Evolutionary conservation across 2,113 vertebrate genomes (phyloP), one percentile per base, ranked within the genome.

Genomic region (Rynchops niger): DNA sequence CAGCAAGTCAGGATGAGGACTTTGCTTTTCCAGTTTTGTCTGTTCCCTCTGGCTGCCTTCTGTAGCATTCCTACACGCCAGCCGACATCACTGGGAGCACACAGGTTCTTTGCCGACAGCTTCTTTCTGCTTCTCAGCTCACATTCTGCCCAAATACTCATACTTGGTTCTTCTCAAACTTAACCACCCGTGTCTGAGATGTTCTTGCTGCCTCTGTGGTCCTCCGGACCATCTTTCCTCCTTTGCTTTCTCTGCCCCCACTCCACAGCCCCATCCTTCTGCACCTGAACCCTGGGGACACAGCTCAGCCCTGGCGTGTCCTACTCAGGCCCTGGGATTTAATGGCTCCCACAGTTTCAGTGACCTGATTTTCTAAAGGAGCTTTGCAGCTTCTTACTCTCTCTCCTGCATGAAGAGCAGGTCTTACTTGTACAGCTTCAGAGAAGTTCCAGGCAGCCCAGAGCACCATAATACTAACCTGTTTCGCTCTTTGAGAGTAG

Each of bases 171-270:
- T 53, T 56, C 59, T 32, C 58, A 34, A 2, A 27, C 47, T 34
- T 49, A 20, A 26, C 22, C 0, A 0, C 14, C 40, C 38, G 2
- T 2, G 1, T 15, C 27, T 15, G 13, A 7, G 9, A 18, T 3
- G 20, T 26, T n/a, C 49, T 38, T 40, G 49, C 76, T n/a, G 27
- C 22, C 49, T 38, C 53, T 20, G 12, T 26, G 74, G 36, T 50
- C 52, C 69, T 34, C 70, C 81, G 43, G 32, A 29, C 23, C 38
- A 30, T 11, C 23, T 29, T 34, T 49, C 32, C 42, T 49, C 62
- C 56, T 42, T 36, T 12, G 5, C n/a, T n/a, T 55, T 42, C 52
- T 45, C 25, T 53, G 11, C 22, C 23, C 30, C 11, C 2, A 2
- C 27, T 19, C 70, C 16, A 21, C 27, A 74, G 47, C 66, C 32